A percentile compares a stretch with the other conserved stretches of the same genome.
These are phyloP conservation scores for Galeopterus variegatus DNA, from an alignment of 2,113 vertebrate species.

Conservation along the genomic window DNA sequence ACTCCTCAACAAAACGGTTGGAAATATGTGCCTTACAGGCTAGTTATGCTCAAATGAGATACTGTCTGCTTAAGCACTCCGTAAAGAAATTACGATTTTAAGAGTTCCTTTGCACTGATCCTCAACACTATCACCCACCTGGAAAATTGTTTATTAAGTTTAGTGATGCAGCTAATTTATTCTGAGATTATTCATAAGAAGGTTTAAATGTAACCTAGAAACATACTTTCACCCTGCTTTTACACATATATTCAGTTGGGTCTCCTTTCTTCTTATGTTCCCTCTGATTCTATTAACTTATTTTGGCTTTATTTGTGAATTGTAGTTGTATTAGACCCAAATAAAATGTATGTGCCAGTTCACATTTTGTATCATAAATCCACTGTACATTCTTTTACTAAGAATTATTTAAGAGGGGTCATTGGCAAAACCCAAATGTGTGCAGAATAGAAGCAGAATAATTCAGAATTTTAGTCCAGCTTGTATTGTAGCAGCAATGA, in stretches of 20 bases:
- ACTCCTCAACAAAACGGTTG: neutral
- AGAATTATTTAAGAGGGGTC: neutral
- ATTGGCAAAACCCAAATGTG: neutral
- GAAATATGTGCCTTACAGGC: neutral
- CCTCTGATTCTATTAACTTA: neutral
- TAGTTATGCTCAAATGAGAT: neutral
- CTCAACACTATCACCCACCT: neutral
- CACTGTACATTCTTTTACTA: neutral
- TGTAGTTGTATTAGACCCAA: conserved; percentile 50
- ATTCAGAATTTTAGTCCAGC: neutral
- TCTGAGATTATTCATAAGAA: conserved; percentile 36
- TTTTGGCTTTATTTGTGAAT: conserved; percentile 43
- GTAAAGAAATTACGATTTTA: neutral
- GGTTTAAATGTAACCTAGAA: conserved; percentile 34
- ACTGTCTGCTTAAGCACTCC: no score
- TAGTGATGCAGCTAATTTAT: neutral
- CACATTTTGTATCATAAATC: conserved; percentile 21
- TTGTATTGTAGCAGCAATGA: conserved; percentile 12
- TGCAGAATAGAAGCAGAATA: neutral
- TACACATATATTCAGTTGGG: neutral
- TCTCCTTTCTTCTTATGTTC: neutral
- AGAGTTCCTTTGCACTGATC: neutral
- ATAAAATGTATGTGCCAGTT: conserved; percentile 44
- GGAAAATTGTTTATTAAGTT: neutral
- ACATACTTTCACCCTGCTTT: neutral